phyloP scores from a whole-genome alignment of 1,140 invertebrate genomes.

The Tetragnatha versicolor region DNA sequence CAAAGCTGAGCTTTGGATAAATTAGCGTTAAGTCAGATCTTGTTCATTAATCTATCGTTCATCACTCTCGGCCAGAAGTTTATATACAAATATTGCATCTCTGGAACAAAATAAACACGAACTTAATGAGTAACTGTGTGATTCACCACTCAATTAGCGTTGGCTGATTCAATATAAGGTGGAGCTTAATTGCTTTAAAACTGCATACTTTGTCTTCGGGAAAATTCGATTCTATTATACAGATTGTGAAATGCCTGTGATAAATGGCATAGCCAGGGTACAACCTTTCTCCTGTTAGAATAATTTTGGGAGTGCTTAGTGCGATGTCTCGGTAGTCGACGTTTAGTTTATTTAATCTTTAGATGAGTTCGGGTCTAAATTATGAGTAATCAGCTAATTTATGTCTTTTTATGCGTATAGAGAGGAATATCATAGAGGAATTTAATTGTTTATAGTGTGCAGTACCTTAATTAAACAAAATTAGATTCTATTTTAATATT shows the following conservation, averaged over 20 bases:
- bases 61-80: conserved; percentile 23
- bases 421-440: too few species aligned
- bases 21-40: conserved; percentile 22
- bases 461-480: too few species aligned
- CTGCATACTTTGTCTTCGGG: conserved; percentile 26
- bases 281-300: too few species aligned
- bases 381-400: too few species aligned
- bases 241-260: conserved; percentile 11
- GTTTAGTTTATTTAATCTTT: too few species aligned
- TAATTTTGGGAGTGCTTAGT: too few species aligned
- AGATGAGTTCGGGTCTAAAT: too few species aligned
- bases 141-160: conserved; percentile 45
- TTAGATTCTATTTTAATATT: too few species aligned
- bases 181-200: conserved; percentile 44
- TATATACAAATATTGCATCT: conserved; percentile 20
- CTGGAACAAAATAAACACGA: conserved; percentile 10
- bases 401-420: too few species aligned
- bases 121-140: conserved; percentile 9
- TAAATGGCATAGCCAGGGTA: conserved; percentile 15
- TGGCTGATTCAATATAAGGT: conserved; percentile 35
- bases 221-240: conserved; percentile 9
- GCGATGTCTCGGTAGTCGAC: too few species aligned
- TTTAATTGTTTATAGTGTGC: too few species aligned
- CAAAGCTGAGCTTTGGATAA: conserved; percentile 1
- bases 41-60: conserved; percentile 21